A percentile compares a stretch with the other conserved stretches of the same genome.
Evolutionary conservation across 2,888 invertebrate genomes (phyloP).

Genomic region (Phortica magna): DNA sequence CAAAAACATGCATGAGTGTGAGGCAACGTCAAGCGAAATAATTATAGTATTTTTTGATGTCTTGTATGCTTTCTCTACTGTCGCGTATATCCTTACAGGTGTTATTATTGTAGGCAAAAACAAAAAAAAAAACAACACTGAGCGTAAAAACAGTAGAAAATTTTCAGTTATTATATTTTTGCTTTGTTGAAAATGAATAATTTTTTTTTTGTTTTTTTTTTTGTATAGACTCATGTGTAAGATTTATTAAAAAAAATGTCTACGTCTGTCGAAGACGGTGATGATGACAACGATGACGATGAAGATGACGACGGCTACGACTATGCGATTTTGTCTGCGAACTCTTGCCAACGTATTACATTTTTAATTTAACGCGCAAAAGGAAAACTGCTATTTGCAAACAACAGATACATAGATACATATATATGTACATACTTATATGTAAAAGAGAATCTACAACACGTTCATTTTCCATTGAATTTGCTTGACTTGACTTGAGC

Average conservation of each 20-base stretch:
- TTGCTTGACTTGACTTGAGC: slow-evolving; percentile 6
- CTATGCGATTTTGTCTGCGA: neutral
- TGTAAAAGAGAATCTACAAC: slow-evolving; percentile 9
- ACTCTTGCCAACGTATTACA: slow-evolving; percentile 47
- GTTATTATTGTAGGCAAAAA: slow-evolving; percentile 12
- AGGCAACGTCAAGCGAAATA: slow-evolving; percentile 14
- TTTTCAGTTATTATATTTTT: slow-evolving; percentile 42
- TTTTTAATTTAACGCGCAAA: slow-evolving; percentile 72
- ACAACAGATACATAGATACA: slow-evolving; percentile 43
- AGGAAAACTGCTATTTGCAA: slow-evolving; percentile 12
- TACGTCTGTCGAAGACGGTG: neutral
- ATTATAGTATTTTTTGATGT: neutral
- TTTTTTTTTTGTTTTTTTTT: slow-evolving; percentile 41
- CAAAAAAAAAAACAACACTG: neutral
- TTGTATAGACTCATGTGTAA: slow-evolving; percentile 25
- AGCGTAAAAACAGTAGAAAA: slow-evolving; percentile 26
- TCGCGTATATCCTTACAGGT: neutral
- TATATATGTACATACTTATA: slow-evolving; percentile 3
- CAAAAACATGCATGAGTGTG: neutral
- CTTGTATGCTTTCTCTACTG: neutral
- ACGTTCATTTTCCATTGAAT: neutral
- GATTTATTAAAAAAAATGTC: slow-evolving; percentile 38
- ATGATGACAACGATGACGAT: neutral
- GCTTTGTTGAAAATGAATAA: slow-evolving; percentile 51
- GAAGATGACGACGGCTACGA: neutral